Conservation (phyloP, 2,113 vertebrate genomes). For the Elephantulus edwardii region DNA sequence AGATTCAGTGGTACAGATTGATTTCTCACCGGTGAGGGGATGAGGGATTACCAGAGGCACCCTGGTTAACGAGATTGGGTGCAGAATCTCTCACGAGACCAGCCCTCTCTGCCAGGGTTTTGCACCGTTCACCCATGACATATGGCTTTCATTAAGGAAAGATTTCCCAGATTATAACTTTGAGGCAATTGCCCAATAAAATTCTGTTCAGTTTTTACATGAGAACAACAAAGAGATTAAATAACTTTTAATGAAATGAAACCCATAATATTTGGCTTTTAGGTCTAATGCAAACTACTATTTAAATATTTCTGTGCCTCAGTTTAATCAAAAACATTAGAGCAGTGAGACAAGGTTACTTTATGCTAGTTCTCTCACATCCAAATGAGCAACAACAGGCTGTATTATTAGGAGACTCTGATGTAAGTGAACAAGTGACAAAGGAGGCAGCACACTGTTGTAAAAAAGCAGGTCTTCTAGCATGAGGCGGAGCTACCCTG, state of each 20-base stretch:
- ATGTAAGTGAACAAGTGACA: slow-evolving; percentile 1
- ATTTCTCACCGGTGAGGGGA: slow-evolving; percentile 86
- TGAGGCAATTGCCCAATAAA: slow-evolving; percentile 85
- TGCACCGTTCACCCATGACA: slow-evolving; percentile 86
- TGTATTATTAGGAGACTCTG: not conserved
- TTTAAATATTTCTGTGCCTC: slow-evolving; percentile 73
- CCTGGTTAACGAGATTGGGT: slow-evolving; percentile 87
- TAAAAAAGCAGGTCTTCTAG: not conserved
- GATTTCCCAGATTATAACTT: slow-evolving; percentile 87
- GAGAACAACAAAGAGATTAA: slow-evolving; percentile 85
- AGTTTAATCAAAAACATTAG: slow-evolving; percentile 81
- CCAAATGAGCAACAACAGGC: not conserved
- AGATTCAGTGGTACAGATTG: slow-evolving; percentile 88
- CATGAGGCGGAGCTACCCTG: not conserved
- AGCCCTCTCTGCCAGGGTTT: slow-evolving; percentile 85
- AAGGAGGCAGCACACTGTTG: not conserved
- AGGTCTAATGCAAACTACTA: slow-evolving; percentile 78
- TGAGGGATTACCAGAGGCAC: slow-evolving; percentile 87
- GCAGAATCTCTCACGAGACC: slow-evolving; percentile 84
- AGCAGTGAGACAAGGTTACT: not conserved
- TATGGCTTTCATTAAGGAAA: slow-evolving; percentile 88
- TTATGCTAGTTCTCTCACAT: not conserved
- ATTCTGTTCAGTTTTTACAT: slow-evolving; percentile 84
- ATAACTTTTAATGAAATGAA: slow-evolving; percentile 86
- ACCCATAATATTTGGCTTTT: slow-evolving; percentile 80